Evolutionary conservation across 2,113 vertebrate species (phyloP), one percentile per base, ranked within the genome.

Genomic region (Callospermophilus lateralis): DNA sequence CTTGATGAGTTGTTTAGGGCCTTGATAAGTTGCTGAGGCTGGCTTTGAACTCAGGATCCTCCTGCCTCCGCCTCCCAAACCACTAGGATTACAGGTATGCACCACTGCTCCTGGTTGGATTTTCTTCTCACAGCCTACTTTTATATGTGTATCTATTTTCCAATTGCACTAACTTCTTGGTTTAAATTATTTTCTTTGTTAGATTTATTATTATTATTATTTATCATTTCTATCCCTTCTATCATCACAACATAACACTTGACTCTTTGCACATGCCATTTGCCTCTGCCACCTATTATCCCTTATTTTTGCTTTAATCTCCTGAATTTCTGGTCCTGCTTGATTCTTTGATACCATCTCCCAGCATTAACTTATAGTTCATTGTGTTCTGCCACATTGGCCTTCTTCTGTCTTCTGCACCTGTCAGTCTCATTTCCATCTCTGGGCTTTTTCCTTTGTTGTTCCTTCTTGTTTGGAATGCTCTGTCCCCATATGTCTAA

Each of bases 81-180:
- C 20, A 22, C 55, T 24, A 7, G 55, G 55, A 58, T 58, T 58
- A 58, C 20, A 58, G 55, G 55, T 20, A 8, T 58, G 55, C 55
- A 58, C 7, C 55, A 58, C 55, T 8, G 5, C 6, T 20, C 20
- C 55, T 19, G 20, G 55, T 7, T 58, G 55, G 55, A 58, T 58
- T 58, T 24, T 20, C 20, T 58, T 58, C 55, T 58, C 55, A 58
- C 20, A 58, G 55, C 20, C 55, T 58, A 58, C n/a, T 7, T 93
- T 39, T 93, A 63, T 26, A 68, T 61, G 67, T 83, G 32, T 65
- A 74, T 24, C 42, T 10, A 58, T 51, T 95, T 91, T 61, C 34
- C 37, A 30, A 92, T 37, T 90, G 10, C n/a, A 87, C 87, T 95
- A 80, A 70, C 67, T 90, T 93, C 51, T 93, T 90, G 51, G 48